Conservation (phyloP, 2,888 invertebrate genomes). For the Pandemis cinnamomeana region DNA sequence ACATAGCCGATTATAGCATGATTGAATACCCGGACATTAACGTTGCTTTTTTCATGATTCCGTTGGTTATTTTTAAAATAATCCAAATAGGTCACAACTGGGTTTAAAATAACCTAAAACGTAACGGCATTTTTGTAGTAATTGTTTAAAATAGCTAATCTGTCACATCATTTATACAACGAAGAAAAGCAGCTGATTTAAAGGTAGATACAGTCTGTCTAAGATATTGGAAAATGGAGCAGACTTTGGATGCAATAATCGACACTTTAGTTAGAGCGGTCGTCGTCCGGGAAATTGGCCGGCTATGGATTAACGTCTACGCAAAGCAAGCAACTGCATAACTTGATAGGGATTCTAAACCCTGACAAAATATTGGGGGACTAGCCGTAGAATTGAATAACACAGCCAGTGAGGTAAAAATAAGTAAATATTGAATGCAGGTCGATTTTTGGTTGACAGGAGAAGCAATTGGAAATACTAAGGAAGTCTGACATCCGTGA, state of each 20-base stretch:
- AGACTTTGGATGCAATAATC: constrained; percentile 34
- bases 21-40: constrained; percentile 56
- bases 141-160: neutral
- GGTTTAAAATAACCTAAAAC: neutral
- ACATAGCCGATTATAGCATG: constrained; percentile 64
- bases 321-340: constrained; percentile 39
- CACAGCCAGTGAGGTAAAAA: neutral
- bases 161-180: constrained; percentile 4
- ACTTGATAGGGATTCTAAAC: constrained; percentile 57
- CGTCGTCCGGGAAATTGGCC: constrained; percentile 46
- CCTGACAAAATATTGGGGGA: constrained; percentile 52
- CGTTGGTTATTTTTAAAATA: constrained; percentile 1
- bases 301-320: constrained; percentile 46
- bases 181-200: constrained; percentile 20
- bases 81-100: neutral
- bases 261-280: constrained; percentile 41
- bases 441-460: too few relatives aligned
- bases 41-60: constrained; percentile 4
- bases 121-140: neutral
- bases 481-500: too few relatives aligned
- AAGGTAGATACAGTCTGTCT: constrained; percentile 22
- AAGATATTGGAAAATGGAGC: constrained; percentile 32
- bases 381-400: constrained; percentile 15
- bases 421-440: neutral
- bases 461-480: too few relatives aligned